Conservation (phyloP, 2,888 invertebrate genomes). For the Scaptodrosophila latifasciaeformis region DNA sequence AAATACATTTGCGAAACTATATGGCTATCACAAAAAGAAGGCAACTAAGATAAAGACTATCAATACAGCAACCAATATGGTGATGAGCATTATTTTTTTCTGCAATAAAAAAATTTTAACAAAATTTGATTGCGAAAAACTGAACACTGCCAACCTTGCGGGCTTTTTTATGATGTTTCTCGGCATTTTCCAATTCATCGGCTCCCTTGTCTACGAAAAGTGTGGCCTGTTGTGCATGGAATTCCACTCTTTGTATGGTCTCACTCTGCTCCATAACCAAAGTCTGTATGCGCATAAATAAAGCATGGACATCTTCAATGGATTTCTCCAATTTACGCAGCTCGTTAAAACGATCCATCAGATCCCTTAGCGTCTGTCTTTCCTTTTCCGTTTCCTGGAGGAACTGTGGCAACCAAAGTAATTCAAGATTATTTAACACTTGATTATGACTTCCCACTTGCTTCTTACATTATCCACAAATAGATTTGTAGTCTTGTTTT, state of each 20-base stretch:
- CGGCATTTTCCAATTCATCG: slow-evolving; percentile 65
- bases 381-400: slow-evolving; percentile 75
- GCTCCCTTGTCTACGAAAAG: slow-evolving; percentile 72
- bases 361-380: slow-evolving; percentile 70
- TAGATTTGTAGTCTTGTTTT: slow-evolving; percentile 73
- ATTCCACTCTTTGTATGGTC: slow-evolving; percentile 74
- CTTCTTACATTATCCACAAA: slow-evolving; percentile 75
- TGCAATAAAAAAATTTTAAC: slow-evolving; percentile 43
- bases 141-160: slow-evolving; percentile 50
- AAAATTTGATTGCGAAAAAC: not conserved
- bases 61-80: slow-evolving; percentile 56
- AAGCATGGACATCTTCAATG: slow-evolving; percentile 74
- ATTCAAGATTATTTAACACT: too few relatives aligned
- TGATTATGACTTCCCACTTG: not conserved
- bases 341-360: slow-evolving; percentile 73
- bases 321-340: slow-evolving; percentile 74
- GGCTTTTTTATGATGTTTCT: slow-evolving; percentile 59
- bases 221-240: slow-evolving; percentile 73
- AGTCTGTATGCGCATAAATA: slow-evolving; percentile 74
- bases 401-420: slow-evolving; percentile 52
- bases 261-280: slow-evolving; percentile 75
- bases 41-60: slow-evolving; percentile 65
- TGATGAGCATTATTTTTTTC: slow-evolving; percentile 71
- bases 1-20: slow-evolving; percentile 5
- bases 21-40: slow-evolving; percentile 60